Base-by-base conservation (phyloP, 1,140 invertebrate genomes). In the Gryon sp. region DNA sequence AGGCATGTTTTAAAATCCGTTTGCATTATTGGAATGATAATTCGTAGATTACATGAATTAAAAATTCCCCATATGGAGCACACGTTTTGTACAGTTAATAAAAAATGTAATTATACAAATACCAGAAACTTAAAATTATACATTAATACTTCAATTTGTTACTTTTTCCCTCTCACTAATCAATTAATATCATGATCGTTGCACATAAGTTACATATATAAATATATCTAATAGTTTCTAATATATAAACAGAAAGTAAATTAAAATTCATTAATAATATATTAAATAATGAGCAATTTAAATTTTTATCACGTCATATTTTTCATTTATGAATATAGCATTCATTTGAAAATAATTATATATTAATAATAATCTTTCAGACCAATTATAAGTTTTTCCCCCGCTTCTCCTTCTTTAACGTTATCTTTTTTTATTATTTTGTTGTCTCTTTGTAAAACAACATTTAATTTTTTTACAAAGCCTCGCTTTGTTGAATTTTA, bases 131-230 rank as follows among this genome's bases (percentile, higher is more conserved):
- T n/a, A n/a, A n/a, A n/a, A n/a, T n/a, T n/a, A n/a, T n/a, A n/a
- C n/a, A 34, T 12, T 11, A 36, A 52, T 55, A 52, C 14, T 53
- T 14, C 22, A 57, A 57, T 57, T 57, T 57, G 38, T n/a, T n/a
- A n/a, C n/a, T n/a, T n/a, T n/a, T 36, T 41, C 52, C 52, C 52
- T 28, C 38, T 57, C 52, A 57, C 36, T 41, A 57, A 9, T 41
- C 15, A 43, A 41, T 30, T 57, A 57, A 41, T 57, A 57, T 43
- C 43, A 5, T 52, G 38, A 36, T 57, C 8, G 9, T 57, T 57
- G 14, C 36, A 20, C 20, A 4, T 30, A 57, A 28, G 19, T 11
- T 57, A 19, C n/a, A 28, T 19, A 41, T 15, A 38, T 26, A 16
- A 26, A 2, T 11, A 34, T 3, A 36, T 14, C 11, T 12, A 20